A percentile compares a stretch with the other conserved stretches of the same genome.
These are phyloP conservation scores for Mareca strepera DNA, from an alignment of 2,797 vertebrate species.

Conservation along the genomic window DNA sequence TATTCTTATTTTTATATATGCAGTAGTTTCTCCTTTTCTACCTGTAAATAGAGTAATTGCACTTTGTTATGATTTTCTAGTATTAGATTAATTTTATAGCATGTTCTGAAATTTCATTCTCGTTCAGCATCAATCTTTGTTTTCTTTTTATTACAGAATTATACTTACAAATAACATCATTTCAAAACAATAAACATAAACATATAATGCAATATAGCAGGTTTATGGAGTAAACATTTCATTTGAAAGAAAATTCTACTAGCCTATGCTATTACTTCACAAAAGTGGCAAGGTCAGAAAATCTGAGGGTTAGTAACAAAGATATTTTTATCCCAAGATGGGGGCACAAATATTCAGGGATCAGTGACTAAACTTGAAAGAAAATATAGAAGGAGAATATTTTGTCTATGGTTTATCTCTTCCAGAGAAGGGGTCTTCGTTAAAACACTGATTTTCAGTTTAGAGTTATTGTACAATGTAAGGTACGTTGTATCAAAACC, in stretches of 20 bases:
- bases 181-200: conserved; percentile 66
- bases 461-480: not conserved
- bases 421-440: not conserved
- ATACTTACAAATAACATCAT: conserved; percentile 67
- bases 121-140: conserved; percentile 66
- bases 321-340: not conserved
- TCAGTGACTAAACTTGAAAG: not conserved
- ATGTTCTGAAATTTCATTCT: conserved; percentile 73
- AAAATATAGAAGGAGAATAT: not conserved
- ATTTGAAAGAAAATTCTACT: conserved; percentile 63
- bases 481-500: conserved; percentile 3
- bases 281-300: conserved; percentile 55
- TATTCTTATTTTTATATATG: conserved; percentile 60
- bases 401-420: not conserved
- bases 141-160: conserved; percentile 74
- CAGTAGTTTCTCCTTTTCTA: conserved; percentile 64
- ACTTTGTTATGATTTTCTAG: conserved; percentile 66
- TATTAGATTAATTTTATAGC: conserved; percentile 73
- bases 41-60: conserved; percentile 71
- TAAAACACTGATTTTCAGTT: conserved; percentile 2
- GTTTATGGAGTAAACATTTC: conserved; percentile 69
- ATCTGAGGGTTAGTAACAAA: conserved; percentile 34
- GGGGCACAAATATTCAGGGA: not conserved
- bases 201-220: conserved; percentile 52
- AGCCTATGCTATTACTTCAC: conserved; percentile 32